These are phyloP conservation scores for Entomobrya multifasciata DNA, from an alignment of 2,888 invertebrate species.

Conservation along the genomic window DNA sequence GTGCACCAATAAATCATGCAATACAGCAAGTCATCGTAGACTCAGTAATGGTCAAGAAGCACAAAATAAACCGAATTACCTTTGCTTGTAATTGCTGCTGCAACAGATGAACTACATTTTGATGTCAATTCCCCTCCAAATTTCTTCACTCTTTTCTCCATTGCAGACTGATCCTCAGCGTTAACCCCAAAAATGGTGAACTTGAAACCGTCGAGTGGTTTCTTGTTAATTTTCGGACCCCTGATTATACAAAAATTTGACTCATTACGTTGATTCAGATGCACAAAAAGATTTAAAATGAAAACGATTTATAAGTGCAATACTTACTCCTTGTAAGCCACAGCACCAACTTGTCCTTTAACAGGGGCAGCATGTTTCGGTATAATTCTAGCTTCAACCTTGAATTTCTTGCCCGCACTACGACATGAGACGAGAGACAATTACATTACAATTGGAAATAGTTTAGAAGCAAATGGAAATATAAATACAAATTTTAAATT, in stretches of 20 bases:
- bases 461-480: no score
- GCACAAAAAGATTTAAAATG: no score
- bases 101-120: slow-evolving; percentile 85
- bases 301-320: no score
- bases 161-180: slow-evolving; percentile 85
- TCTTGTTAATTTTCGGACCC: slow-evolving; percentile 72
- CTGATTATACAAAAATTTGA: slow-evolving; percentile 27
- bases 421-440: slow-evolving; percentile 65
- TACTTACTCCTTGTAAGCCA: slow-evolving; percentile 23
- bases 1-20: no score
- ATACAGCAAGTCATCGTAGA: no score
- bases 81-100: slow-evolving; percentile 88
- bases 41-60: no score
- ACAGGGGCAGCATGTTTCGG: slow-evolving; percentile 74
- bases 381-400: slow-evolving; percentile 69
- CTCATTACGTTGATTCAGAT: no score
- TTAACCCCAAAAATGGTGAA: slow-evolving; percentile 86
- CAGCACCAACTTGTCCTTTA: slow-evolving; percentile 28
- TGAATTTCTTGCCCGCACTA: slow-evolving; percentile 82
- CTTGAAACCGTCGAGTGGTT: slow-evolving; percentile 87
- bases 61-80: no score
- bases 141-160: slow-evolving; percentile 87
- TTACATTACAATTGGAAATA: no score
- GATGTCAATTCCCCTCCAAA: slow-evolving; percentile 89
- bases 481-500: neutral